Base-by-base conservation (phyloP, 2,113 vertebrate genomes). In the Oxyruncus cristatus region DNA sequence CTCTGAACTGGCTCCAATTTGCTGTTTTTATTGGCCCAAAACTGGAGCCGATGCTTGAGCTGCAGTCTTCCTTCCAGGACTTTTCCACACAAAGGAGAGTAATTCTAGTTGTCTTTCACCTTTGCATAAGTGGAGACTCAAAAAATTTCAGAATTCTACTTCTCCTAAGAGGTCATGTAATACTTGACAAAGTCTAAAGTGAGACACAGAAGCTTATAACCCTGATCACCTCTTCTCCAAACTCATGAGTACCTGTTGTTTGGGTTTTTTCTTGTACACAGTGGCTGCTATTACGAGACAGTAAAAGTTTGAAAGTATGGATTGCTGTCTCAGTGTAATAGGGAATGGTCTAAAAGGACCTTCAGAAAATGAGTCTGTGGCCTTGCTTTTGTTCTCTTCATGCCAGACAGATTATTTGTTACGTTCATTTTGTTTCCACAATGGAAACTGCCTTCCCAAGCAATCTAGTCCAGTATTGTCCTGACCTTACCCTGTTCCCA, bases 21-120 rank as follows among this genome's bases (percentile, higher is more conserved):
- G 9, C 42, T 66, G 8, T 1, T 78, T 68, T 46, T n/a, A 35
- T 56, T 78, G 26, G 10, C 52, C 16, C 15, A n/a, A 70, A 76
- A 44, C 18, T 7, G 5, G 44, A 70, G 13, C 19, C 2, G 52
- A 5, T 35, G 15, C 14, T 61, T 0, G 0, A 50, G 39, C 39
- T 92, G 47, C n/a, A 28, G 27, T 24, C 55, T 59, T 11, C 83
- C 39, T 92, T 59, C 39, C n/a, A 85, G 44, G 33, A 27, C 23
- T 85, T 76, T n/a, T 79, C n/a, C 24, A 53, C 8, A 12, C 6
- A 28, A 63, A 74, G 17, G 14, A 49, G 9, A 50, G 41, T 42
- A 58, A 27, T 71, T 75, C n/a, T 18, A 27, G 17, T n/a, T 82
- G 12, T 47, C 30, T 52, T 83, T 75, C 16, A 10, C 33, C 30